phyloP scores from a whole-genome alignment of 2,797 vertebrate genomes.

The Hybognathus amarus region DNA sequence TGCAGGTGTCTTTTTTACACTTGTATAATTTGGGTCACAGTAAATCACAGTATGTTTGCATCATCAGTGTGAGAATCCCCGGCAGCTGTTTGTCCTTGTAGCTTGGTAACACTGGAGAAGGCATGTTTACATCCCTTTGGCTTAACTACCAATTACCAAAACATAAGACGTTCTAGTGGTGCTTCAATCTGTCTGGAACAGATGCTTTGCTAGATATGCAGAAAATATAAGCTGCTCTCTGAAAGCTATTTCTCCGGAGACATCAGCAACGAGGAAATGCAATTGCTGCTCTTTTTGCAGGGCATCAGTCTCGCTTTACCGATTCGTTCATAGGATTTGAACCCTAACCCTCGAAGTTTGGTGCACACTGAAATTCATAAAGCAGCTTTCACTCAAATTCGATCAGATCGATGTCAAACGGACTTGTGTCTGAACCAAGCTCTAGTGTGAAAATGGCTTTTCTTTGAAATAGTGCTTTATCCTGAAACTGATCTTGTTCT shows the following conservation, averaged over 20 bases:
- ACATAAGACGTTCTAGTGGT: background rate
- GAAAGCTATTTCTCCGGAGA: background rate
- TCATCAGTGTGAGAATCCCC: background rate
- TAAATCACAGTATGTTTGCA: constrained; percentile 5
- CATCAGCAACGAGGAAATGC: background rate
- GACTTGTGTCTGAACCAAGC: background rate
- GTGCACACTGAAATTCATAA: background rate
- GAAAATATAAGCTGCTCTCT: constrained; percentile 4
- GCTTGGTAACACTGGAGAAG: background rate
- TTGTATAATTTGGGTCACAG: background rate
- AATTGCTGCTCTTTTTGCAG: background rate
- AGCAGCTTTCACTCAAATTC: background rate
- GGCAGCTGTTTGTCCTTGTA: background rate
- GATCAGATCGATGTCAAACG: background rate
- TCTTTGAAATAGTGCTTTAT: background rate
- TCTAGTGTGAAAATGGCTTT: background rate
- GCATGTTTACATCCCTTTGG: background rate
- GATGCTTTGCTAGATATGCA: background rate
- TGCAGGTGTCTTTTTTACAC: background rate
- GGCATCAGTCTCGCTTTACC: background rate
- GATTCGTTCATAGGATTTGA: background rate
- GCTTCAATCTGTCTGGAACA: constrained; percentile 8
- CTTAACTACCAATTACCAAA: background rate
- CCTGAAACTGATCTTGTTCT: background rate
- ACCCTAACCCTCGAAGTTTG: background rate